A percentile compares a stretch with the other conserved stretches of the same genome.
phyloP scores from a whole-genome alignment of 2,113 vertebrate species.

The Elgaria multicarinata region DNA sequence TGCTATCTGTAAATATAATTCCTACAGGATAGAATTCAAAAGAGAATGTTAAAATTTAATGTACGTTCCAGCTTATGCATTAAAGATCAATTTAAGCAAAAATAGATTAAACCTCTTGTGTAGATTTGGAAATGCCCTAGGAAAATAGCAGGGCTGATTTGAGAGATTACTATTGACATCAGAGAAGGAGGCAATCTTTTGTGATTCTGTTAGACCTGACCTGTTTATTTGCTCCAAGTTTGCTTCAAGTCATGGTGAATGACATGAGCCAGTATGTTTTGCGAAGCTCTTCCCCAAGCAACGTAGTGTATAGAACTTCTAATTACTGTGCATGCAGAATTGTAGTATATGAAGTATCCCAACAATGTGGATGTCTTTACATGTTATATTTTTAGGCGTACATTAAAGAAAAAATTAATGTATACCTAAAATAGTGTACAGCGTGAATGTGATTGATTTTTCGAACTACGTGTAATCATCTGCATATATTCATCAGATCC shows the following conservation, averaged over 20 bases:
- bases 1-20: not conserved
- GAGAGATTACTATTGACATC: not conserved
- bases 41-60: not conserved
- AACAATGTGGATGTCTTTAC: not conserved
- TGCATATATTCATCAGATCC: not conserved
- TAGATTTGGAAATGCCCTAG: not conserved
- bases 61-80: not conserved
- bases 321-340: not conserved
- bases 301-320: not conserved
- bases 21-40: not conserved
- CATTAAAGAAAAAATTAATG: not conserved
- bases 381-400: not conserved
- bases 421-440: not conserved
- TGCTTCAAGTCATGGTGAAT: not conserved
- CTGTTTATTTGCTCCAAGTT: not conserved
- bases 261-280: not conserved
- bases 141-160: not conserved
- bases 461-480: not conserved
- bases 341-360: not conserved
- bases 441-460: not conserved
- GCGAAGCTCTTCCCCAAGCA: not conserved
- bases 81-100: not conserved
- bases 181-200: not conserved
- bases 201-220: not conserved
- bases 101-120: not conserved